Evolutionary conservation across 2,797 vertebrate species (phyloP).

Genomic region (Tarsius wallacei): DNA sequence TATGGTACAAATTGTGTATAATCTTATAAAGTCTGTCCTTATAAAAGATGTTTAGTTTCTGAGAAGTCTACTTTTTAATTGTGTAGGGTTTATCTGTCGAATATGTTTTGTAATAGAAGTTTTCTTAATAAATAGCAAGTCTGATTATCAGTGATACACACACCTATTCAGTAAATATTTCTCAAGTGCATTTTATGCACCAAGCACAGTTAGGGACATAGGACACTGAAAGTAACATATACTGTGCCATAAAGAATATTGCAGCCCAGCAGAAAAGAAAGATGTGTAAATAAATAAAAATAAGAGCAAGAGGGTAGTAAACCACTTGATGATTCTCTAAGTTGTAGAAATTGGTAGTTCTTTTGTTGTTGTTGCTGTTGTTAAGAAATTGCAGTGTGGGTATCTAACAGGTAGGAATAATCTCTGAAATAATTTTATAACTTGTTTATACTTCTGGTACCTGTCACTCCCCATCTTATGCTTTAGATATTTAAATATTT

Average conservation of each 20-base stretch:
- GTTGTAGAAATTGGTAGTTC: not conserved
- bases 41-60: conserved; percentile 50
- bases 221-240: conserved; percentile 37
- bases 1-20: conserved; percentile 39
- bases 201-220: not conserved
- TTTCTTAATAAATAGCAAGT: conserved; percentile 49
- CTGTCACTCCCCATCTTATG: not conserved
- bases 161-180: conserved; percentile 36
- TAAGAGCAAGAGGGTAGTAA: conserved; percentile 32
- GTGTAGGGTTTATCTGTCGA: conserved; percentile 19
- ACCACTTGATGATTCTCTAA: not conserved
- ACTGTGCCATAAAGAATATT: not conserved
- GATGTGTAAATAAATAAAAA: not conserved
- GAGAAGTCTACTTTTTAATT: conserved; percentile 3
- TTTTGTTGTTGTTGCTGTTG: not conserved
- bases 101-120: not conserved
- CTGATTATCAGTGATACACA: not conserved
- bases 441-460: conserved; percentile 20
- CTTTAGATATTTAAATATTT: conserved; percentile 54
- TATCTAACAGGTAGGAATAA: not conserved
- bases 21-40: conserved; percentile 14
- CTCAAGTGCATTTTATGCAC: conserved; percentile 14
- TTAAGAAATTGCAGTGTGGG: not conserved
- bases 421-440: conserved; percentile 37
- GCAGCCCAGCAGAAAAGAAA: conserved; percentile 18